Percentiles rank a stretch among this genome's conserved stretches.
Conservation (phyloP, 2,888 invertebrate species). For the Cataglyphis rosenhaueri region DNA sequence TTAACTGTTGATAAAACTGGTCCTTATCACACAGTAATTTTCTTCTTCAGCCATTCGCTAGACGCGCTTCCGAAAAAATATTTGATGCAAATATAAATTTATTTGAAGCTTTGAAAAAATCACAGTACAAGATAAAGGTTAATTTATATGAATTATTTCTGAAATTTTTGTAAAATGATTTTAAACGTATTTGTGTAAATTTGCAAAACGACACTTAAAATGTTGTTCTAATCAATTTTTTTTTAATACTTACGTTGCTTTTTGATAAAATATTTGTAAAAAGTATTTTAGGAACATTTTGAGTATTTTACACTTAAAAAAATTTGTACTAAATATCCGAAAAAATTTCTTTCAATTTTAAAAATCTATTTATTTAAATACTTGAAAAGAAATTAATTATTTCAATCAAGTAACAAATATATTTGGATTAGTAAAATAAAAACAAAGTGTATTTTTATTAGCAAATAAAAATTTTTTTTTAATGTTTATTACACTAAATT, state of each 20-base stretch:
- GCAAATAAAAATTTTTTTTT: too few relatives aligned
- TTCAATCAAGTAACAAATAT: too few relatives aligned
- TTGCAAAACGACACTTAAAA: not conserved
- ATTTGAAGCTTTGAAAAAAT: not conserved
- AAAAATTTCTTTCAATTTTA: too few relatives aligned
- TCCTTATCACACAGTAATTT: not conserved
- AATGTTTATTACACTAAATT: too few relatives aligned
- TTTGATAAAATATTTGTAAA: not conserved
- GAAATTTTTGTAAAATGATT: not conserved
- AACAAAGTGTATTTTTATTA: too few relatives aligned
- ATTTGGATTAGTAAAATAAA: too few relatives aligned
- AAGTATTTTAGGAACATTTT: not conserved
- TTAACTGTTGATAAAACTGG: conserved; percentile 4
- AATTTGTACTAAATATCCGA: too few relatives aligned
- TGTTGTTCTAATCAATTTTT: not conserved
- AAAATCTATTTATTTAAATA: too few relatives aligned
- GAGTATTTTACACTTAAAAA: not conserved
- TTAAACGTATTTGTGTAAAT: not conserved
- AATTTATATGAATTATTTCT: not conserved
- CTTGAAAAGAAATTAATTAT: too few relatives aligned
- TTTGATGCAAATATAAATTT: not conserved
- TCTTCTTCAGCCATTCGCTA: not conserved
- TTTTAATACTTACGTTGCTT: not conserved
- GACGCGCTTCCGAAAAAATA: not conserved
- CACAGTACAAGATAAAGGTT: not conserved